These are phyloP conservation scores for Presbytis comata DNA, from an alignment of 2,797 vertebrate genomes.

Conservation along the genomic window DNA sequence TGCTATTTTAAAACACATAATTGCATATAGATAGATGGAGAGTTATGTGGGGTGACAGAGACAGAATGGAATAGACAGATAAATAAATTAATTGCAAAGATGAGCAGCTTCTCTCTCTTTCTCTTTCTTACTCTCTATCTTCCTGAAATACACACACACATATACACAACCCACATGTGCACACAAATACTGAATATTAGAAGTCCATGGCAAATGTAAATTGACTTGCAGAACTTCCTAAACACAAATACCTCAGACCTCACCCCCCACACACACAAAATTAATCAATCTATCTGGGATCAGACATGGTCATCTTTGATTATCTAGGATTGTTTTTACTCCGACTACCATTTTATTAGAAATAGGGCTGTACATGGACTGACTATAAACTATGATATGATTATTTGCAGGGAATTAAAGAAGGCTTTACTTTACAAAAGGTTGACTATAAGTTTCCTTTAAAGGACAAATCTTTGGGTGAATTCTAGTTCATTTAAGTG, in stretches of 20 bases:
- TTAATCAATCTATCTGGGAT: neutral
- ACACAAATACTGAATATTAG: neutral
- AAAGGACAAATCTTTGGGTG: neutral
- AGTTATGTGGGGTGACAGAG: neutral
- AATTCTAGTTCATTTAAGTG: neutral
- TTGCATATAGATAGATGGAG: neutral
- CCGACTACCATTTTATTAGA: neutral
- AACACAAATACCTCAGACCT: neutral
- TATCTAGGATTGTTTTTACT: neutral
- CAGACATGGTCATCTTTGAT: neutral
- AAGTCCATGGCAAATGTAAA: neutral
- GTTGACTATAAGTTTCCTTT: neutral
- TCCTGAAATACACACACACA: neutral
- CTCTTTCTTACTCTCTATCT: neutral
- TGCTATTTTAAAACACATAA: neutral
- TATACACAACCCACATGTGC: neutral
- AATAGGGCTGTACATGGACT: neutral
- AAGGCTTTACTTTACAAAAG: neutral
- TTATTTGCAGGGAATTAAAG: neutral
- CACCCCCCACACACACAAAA: neutral
- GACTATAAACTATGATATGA: neutral
- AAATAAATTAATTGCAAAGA: neutral
- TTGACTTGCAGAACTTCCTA: neutral
- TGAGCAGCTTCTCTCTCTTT: neutral
- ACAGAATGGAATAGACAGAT: neutral